Evolutionary conservation across 92 coral and sea anemone species (phyloP).

Genomic region (Desmophyllum pertusum): DNA sequence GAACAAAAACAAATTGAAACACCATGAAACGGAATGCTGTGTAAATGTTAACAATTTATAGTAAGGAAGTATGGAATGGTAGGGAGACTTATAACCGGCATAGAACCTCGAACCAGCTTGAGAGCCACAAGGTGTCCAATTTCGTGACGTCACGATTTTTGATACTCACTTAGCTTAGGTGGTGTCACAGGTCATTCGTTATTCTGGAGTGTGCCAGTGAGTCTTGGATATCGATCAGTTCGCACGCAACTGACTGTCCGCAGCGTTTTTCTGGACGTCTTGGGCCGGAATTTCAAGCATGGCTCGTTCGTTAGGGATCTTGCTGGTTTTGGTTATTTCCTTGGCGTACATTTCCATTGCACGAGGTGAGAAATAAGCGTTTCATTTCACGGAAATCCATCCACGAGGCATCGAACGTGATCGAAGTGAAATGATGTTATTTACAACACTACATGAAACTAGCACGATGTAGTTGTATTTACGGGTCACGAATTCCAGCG

Average conservation of each 20-base stretch:
- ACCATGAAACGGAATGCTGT: no score
- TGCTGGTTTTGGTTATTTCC: background rate
- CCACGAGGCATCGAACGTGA: background rate
- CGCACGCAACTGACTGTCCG: conserved; percentile 8
- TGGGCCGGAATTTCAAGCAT: background rate
- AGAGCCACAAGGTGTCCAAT: background rate
- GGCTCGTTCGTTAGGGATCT: background rate
- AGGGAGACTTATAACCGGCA: no score
- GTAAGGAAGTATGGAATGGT: no score
- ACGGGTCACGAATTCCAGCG: background rate
- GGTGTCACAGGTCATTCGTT: conserved; percentile 1
- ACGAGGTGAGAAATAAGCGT: conserved; percentile 18
- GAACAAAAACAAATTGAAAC: no score
- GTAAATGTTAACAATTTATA: no score
- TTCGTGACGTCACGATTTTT: conserved; percentile 11
- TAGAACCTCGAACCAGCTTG: background rate
- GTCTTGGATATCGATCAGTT: conserved; percentile 9
- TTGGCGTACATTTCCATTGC: background rate
- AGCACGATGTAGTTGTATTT: background rate
- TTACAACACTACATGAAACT: background rate
- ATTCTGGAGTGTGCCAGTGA: background rate
- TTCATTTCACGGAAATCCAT: background rate
- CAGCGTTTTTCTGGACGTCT: background rate
- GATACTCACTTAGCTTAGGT: background rate
- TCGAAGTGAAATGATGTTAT: background rate